Evolutionary conservation across 2,888 invertebrate species (phyloP), one percentile per base, ranked within the genome.

Genomic region (Epinotia brunnichana): DNA sequence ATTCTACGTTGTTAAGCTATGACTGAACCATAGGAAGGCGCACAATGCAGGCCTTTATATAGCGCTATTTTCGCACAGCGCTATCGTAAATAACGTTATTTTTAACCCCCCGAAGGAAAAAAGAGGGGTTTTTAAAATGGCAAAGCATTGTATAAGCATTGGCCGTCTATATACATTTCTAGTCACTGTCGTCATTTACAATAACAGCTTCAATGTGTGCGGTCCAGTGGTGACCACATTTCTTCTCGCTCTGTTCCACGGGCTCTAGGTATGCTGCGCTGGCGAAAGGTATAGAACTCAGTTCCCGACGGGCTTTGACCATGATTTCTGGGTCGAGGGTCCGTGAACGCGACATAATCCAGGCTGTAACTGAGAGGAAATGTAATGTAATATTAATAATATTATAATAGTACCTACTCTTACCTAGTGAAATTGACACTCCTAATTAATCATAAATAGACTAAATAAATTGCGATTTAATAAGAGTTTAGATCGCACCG

Each of bases 301-400:
- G 76, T 24, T 83, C 83, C 3, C 70, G 21, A 10, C 82, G 77
- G 0, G 86, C 87, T 71, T 74, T 76, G 0, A 76, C 76, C 1
- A 85, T 76, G 0, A 81, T 70, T 1, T 85, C 85, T 0, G 81
- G 74, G 3, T 82, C 44, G 4, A 93, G 69, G 0, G 75, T 80
- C 5, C 77, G 74, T 0, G 79, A 77, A 68, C 92, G 82, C 54
- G 92, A 89, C 0, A 92, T 74, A 19, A 93, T 88, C 92, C 92
- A 92, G 0, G 90, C 91, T 80, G 86, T 76, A 78, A 90, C 93
- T 93, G 80, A 69, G 77, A 79, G 57, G 54, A 71, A 15, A n/a
- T n/a, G n/a, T n/a, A n/a, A n/a, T n/a, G n/a, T n/a, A n/a, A n/a
- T n/a, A n/a, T n/a, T n/a, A n/a, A n/a, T n/a, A n/a, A n/a, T n/a